Conservation (phyloP, 1,140 invertebrate genomes). For the Zaprionus africanus region DNA sequence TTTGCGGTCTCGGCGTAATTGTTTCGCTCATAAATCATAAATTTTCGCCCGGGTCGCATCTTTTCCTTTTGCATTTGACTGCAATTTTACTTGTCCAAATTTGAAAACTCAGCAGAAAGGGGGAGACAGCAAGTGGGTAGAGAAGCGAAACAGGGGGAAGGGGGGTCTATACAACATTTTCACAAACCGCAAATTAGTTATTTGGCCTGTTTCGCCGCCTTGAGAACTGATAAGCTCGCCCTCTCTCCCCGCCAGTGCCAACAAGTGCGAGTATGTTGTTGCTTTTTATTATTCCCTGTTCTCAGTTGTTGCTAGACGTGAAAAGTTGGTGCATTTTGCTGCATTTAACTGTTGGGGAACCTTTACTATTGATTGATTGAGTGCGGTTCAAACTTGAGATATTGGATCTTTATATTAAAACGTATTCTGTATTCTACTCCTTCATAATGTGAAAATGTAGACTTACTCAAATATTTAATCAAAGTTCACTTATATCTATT, state of each 20-base stretch:
- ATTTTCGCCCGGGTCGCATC: constrained; percentile 59
- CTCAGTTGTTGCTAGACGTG: background rate
- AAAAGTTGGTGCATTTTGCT: background rate
- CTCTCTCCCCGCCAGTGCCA: background rate
- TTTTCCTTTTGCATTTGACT: constrained; percentile 67
- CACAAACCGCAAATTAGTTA: constrained; percentile 63
- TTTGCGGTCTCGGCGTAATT: constrained; percentile 67
- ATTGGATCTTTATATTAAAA: no score
- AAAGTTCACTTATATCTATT: no score
- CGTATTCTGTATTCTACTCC: no score
- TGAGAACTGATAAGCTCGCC: background rate
- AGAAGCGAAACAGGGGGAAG: background rate
- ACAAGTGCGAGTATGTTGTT: background rate
- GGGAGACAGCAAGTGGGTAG: background rate
- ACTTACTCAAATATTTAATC: no score
- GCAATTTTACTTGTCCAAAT: constrained; percentile 67
- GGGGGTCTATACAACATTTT: constrained; percentile 40
- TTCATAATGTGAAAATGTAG: no score
- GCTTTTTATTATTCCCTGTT: background rate
- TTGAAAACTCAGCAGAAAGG: constrained; percentile 25
- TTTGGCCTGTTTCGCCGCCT: constrained; percentile 13
- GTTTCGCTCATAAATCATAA: constrained; percentile 78
- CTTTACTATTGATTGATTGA: background rate
- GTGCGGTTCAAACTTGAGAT: no score
- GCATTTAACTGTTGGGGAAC: background rate